A percentile compares a stretch with the other conserved stretches of the same genome.
Conservation (phyloP, 2,797 vertebrate genomes). For the Parambassis ranga region DNA sequence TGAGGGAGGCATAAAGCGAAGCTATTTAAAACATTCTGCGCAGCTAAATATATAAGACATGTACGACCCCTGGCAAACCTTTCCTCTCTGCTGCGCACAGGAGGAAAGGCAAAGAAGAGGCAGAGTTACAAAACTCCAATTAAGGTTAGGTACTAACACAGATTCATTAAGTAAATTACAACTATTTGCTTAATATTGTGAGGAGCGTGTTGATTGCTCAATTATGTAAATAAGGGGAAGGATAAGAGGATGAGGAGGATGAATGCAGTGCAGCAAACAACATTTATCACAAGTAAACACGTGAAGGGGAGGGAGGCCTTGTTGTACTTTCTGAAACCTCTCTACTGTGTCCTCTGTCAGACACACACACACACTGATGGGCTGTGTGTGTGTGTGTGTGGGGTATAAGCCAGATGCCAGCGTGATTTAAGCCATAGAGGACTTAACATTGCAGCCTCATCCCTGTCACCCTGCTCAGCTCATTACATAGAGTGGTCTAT, state of each 20-base stretch:
- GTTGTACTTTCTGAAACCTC: background rate
- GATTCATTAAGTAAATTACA: constrained; percentile 63
- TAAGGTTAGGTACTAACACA: constrained; percentile 54
- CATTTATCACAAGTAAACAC: constrained; percentile 31
- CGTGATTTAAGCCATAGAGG: constrained; percentile 65
- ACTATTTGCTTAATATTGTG: constrained; percentile 58
- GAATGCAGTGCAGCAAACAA: constrained; percentile 21
- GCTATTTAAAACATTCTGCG: constrained; percentile 38
- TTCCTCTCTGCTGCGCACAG: background rate
- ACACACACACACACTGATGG: background rate
- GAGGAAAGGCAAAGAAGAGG: background rate
- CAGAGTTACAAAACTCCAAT: constrained; percentile 25
- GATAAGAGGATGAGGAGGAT: constrained; percentile 34
- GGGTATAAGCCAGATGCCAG: constrained; percentile 53
- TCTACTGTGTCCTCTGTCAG: background rate
- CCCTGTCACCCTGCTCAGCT: constrained; percentile 46
- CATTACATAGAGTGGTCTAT: constrained; percentile 70
- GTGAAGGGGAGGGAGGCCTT: background rate
- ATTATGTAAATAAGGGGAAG: constrained; percentile 53
- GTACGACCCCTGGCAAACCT: constrained; percentile 29
- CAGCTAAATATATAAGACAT: constrained; percentile 36
- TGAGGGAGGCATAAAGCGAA: constrained; percentile 6
- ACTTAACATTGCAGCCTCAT: constrained; percentile 54
- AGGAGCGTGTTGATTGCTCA: constrained; percentile 33
- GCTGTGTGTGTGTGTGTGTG: background rate